Conservation (phyloP, 2,797 vertebrate species). For the Oryzias sinensis region DNA sequence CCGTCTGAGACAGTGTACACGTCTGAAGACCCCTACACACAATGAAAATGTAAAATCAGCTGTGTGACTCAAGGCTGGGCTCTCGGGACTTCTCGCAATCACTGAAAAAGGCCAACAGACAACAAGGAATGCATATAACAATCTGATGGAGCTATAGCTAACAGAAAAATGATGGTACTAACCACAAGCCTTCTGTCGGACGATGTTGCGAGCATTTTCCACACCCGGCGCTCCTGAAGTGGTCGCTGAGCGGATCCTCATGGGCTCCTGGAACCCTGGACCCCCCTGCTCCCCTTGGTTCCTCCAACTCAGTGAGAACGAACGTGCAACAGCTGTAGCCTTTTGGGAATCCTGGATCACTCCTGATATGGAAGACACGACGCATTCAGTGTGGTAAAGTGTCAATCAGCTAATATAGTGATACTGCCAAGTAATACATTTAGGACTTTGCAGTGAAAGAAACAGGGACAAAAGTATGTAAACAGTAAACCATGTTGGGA, state of each 20-base stretch:
- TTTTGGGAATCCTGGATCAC: conserved; percentile 87
- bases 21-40: conserved; percentile 49
- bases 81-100: conserved; percentile 33
- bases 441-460: neutral
- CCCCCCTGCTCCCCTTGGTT: conserved; percentile 82
- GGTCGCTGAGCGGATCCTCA: conserved; percentile 95
- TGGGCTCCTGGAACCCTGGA: conserved; percentile 83
- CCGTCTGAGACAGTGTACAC: conserved; percentile 63
- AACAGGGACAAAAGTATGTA: no score
- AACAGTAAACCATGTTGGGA: no score
- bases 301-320: conserved; percentile 95
- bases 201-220: conserved; percentile 92
- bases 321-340: conserved; percentile 84
- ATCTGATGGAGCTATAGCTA: neutral
- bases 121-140: conserved; percentile 3
- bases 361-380: conserved; percentile 69
- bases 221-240: conserved; percentile 94
- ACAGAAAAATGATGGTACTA: conserved; percentile 30
- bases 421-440: no score
- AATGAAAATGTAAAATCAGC: conserved; percentile 44
- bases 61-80: conserved; percentile 7
- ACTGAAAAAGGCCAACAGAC: conserved; percentile 16
- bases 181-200: conserved; percentile 95
- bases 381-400: neutral
- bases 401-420: neutral